A percentile compares a stretch with the other conserved stretches of the same genome.
phyloP scores from a whole-genome alignment of 2,113 vertebrate species.

The Alligator mississippiensis region DNA sequence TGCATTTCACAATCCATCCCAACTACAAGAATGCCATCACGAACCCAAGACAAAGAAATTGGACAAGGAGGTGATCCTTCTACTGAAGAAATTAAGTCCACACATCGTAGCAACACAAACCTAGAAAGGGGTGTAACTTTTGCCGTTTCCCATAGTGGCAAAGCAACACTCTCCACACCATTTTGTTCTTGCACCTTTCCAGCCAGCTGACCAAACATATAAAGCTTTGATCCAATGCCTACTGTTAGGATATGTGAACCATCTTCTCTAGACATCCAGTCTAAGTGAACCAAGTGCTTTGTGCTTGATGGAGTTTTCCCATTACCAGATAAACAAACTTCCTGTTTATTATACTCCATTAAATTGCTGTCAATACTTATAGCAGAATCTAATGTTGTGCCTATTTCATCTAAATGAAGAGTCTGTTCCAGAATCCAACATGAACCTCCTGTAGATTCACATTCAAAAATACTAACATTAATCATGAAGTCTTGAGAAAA shows the following conservation, averaged over 20 bases:
- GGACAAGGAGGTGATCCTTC: slow-evolving; percentile 93
- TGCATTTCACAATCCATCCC: slow-evolving; percentile 99
- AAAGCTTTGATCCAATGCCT: slow-evolving; percentile 93
- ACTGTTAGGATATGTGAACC: slow-evolving; percentile 96
- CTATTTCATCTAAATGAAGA: slow-evolving; percentile 84
- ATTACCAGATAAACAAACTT: slow-evolving; percentile 67
- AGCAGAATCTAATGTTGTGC: slow-evolving; percentile 71
- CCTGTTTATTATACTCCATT: slow-evolving; percentile 68
- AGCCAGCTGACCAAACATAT: slow-evolving; percentile 91
- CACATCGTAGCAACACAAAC: slow-evolving; percentile 89
- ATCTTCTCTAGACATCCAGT: slow-evolving; percentile 98
- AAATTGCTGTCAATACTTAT: slow-evolving; percentile 75
- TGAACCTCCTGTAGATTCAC: slow-evolving; percentile 95
- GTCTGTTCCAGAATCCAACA: slow-evolving; percentile 96
- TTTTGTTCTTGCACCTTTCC: slow-evolving; percentile 90
- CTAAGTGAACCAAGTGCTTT: slow-evolving; percentile 91
- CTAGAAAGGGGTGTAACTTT: slow-evolving; percentile 79
- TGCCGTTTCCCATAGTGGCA: slow-evolving; percentile 75
- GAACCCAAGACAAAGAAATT: slow-evolving; percentile 96
- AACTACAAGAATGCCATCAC: slow-evolving; percentile 96
- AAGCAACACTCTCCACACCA: slow-evolving; percentile 78
- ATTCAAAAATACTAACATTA: slow-evolving; percentile 93
- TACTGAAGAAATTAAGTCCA: slow-evolving; percentile 93
- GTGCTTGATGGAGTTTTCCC: slow-evolving; percentile 63
- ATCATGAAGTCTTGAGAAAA: slow-evolving; percentile 81